Conservation (phyloP, 35 echinoderm and acorn worm genomes). For the Strongylocentrotus purpuratus region DNA sequence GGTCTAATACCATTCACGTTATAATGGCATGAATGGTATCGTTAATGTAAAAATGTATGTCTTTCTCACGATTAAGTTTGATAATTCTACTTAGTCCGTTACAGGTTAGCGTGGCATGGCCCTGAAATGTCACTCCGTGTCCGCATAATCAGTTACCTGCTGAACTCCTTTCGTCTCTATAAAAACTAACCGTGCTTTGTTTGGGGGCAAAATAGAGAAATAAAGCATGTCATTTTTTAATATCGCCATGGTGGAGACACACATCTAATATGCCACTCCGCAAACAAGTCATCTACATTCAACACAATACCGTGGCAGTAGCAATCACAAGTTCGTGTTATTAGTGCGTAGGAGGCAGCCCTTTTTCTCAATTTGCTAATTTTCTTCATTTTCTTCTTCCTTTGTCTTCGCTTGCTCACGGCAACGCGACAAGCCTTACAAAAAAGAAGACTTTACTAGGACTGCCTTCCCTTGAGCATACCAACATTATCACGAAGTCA, state of each 20-base stretch:
- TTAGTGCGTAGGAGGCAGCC: not conserved
- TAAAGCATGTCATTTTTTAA: not conserved
- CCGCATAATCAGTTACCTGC: not conserved
- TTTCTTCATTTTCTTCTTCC: not conserved
- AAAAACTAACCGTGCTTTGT: not conserved
- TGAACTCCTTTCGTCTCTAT: not conserved
- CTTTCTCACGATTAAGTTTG: no score
- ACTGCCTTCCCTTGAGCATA: not conserved
- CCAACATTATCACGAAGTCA: no score
- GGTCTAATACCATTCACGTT: no score
- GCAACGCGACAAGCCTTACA: not conserved
- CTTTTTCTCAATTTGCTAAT: slow-evolving; percentile 5
- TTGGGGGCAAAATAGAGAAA: not conserved
- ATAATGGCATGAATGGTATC: no score
- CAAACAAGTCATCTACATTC: not conserved
- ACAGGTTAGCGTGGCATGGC: not conserved
- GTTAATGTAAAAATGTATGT: no score
- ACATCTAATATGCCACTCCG: not conserved
- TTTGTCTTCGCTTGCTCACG: not conserved
- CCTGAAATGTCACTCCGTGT: not conserved
- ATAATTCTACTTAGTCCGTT: not conserved
- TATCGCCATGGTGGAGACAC: not conserved
- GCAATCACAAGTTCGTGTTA: not conserved
- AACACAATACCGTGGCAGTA: not conserved
- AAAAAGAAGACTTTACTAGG: not conserved